phyloP scores from a whole-genome alignment of 2,888 invertebrate species.

The Ptychoptera contaminata region DNA sequence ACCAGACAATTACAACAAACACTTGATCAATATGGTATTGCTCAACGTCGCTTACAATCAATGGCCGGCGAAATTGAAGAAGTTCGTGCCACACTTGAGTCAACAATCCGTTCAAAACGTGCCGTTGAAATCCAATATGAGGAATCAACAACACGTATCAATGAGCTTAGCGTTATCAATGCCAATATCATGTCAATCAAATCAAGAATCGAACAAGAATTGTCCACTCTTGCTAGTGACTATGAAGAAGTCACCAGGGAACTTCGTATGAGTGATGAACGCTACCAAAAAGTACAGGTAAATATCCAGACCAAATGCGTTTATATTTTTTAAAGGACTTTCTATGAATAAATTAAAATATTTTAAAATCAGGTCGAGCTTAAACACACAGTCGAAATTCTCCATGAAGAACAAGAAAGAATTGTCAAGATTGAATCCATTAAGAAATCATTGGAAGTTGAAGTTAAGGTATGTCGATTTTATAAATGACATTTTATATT shows the following conservation, averaged over 20 bases:
- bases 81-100: conserved; percentile 77
- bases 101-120: conserved; percentile 87
- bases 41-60: conserved; percentile 79
- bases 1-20: conserved; percentile 93
- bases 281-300: conserved; percentile 80
- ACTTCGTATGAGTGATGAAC: conserved; percentile 82
- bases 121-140: conserved; percentile 78
- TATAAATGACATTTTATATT: background rate
- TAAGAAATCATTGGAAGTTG: conserved; percentile 94
- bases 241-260: conserved; percentile 97
- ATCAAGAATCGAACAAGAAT: conserved; percentile 90
- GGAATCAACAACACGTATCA: conserved; percentile 82
- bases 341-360: background rate
- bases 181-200: conserved; percentile 88
- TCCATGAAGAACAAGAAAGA: conserved; percentile 94
- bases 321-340: background rate
- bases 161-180: conserved; percentile 88
- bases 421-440: conserved; percentile 93
- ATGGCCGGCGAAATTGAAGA: conserved; percentile 93
- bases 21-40: conserved; percentile 80
- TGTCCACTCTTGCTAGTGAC: conserved; percentile 79
- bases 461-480: conserved; percentile 55
- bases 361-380: conserved; percentile 52
- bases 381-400: conserved; percentile 83
- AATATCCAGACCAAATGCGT: conserved; percentile 4